Conservation (phyloP, 2,797 vertebrate genomes). For the Helarctos malayanus region DNA sequence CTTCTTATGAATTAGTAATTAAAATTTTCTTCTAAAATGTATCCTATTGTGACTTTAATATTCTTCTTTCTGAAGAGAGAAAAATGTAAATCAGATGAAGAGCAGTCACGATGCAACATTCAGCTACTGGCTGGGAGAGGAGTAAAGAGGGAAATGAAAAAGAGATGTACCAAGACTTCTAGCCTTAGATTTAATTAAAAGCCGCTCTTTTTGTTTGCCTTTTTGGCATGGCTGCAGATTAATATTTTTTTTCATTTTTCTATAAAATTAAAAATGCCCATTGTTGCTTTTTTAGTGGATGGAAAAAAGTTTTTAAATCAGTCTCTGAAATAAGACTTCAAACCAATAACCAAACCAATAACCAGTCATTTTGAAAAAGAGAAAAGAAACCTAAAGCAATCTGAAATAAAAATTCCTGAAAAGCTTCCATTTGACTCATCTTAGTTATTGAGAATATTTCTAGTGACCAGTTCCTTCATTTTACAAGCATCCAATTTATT, state of each 20-base stretch:
- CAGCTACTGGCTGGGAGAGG: conserved; percentile 49
- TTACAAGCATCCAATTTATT: conserved; percentile 34
- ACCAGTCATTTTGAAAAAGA: conserved; percentile 9
- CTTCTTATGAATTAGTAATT: conserved; percentile 83
- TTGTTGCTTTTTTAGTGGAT: conserved; percentile 77
- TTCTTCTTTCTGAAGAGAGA: conserved; percentile 66
- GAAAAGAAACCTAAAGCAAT: background rate
- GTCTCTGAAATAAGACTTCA: conserved; percentile 74
- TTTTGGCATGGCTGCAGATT: conserved; percentile 72
- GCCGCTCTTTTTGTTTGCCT: conserved; percentile 66
- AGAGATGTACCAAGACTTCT: conserved; percentile 69
- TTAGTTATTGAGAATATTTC: conserved; percentile 54
- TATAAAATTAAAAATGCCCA: conserved; percentile 78
- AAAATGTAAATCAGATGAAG: conserved; percentile 61
- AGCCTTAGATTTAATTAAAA: conserved; percentile 74
- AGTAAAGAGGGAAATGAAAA: conserved; percentile 53
- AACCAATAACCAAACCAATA: conserved; percentile 71
- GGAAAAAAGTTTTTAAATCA: conserved; percentile 35
- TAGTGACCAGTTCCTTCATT: background rate
- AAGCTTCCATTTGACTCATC: conserved; percentile 63
- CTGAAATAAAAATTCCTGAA: conserved; percentile 68
- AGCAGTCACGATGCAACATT: conserved; percentile 62
- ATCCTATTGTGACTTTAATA: conserved; percentile 76
- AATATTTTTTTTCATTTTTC: conserved; percentile 66
- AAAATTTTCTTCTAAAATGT: conserved; percentile 80